Evolutionary conservation across 2,888 invertebrate species (phyloP).

Genomic region (Eulithis testata): DNA sequence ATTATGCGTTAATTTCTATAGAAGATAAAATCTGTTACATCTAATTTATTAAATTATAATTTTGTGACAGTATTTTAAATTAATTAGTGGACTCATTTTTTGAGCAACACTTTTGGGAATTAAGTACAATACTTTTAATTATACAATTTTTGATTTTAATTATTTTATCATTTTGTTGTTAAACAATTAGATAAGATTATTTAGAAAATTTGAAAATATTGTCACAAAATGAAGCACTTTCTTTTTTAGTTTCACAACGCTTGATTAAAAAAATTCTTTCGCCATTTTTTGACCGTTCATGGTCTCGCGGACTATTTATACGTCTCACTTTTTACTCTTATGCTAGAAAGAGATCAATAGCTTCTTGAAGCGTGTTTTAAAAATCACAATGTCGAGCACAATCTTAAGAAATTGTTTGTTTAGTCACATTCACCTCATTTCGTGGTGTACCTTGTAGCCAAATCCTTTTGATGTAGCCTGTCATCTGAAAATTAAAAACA

Average conservation of each 20-base stretch:
- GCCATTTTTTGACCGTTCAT: slow-evolving; percentile 58
- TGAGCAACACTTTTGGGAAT: slow-evolving; percentile 61
- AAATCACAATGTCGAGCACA: slow-evolving; percentile 69
- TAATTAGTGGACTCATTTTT: slow-evolving; percentile 46
- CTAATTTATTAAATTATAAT: slow-evolving; percentile 62
- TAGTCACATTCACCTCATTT: slow-evolving; percentile 61
- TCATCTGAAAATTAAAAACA: slow-evolving; percentile 72
- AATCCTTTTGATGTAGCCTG: slow-evolving; percentile 77
- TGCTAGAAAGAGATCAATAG: slow-evolving; percentile 54
- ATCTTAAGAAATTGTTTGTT: slow-evolving; percentile 57
- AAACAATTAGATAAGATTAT: slow-evolving; percentile 4
- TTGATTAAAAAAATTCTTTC: slow-evolving; percentile 75
- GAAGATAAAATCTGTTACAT: slow-evolving; percentile 73
- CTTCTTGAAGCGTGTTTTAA: slow-evolving; percentile 56
- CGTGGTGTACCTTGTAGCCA: slow-evolving; percentile 76
- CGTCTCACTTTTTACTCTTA: slow-evolving; percentile 51
- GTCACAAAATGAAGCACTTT: slow-evolving; percentile 64
- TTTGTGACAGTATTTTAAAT: slow-evolving; percentile 65
- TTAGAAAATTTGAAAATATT: slow-evolving; percentile 51
- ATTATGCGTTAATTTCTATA: slow-evolving; percentile 56
- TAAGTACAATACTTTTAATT: neutral
- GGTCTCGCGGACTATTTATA: slow-evolving; percentile 48
- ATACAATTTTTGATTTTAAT: neutral
- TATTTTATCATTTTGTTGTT: neutral
- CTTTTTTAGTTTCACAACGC: slow-evolving; percentile 76